Conservation (phyloP, 1,140 invertebrate species). For the Ceratina australensis region DNA sequence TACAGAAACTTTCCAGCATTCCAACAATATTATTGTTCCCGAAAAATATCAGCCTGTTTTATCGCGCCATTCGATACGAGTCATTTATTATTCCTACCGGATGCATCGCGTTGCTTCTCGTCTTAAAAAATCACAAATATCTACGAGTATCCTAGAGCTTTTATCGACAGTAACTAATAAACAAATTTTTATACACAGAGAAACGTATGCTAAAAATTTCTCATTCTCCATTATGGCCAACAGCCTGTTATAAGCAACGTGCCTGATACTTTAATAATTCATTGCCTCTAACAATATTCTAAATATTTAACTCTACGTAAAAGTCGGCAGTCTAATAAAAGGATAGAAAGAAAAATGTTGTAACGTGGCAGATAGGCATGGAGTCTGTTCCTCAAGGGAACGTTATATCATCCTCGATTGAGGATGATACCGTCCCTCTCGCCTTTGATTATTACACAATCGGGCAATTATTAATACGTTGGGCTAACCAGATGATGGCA, state of each 20-base stretch:
- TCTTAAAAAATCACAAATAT: too few species aligned
- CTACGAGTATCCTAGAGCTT: too few species aligned
- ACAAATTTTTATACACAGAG: too few species aligned
- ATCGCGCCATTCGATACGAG: not conserved
- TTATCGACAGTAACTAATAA: too few species aligned
- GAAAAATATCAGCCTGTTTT: slow-evolving; percentile 22
- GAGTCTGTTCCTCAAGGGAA: slow-evolving; percentile 14
- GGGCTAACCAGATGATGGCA: slow-evolving; percentile 36
- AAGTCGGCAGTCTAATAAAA: not conserved
- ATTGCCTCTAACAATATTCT: too few species aligned
- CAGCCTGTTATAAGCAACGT: too few species aligned
- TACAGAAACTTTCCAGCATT: not conserved
- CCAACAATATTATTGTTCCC: slow-evolving; percentile 43
- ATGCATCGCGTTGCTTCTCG: not conserved
- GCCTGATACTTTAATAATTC: too few species aligned
- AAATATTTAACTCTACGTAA: not conserved
- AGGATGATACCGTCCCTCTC: slow-evolving; percentile 23
- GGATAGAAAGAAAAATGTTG: not conserved
- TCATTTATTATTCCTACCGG: slow-evolving; percentile 13
- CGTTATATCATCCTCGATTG: slow-evolving; percentile 21
- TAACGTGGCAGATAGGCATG: not conserved
- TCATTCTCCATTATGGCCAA: too few species aligned
- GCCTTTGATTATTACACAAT: slow-evolving; percentile 46
- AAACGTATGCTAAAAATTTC: too few species aligned
- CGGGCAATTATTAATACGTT: slow-evolving; percentile 34